These are phyloP conservation scores for Latheticus oryzae DNA, from an alignment of 2,888 invertebrate genomes.

Conservation along the genomic window DNA sequence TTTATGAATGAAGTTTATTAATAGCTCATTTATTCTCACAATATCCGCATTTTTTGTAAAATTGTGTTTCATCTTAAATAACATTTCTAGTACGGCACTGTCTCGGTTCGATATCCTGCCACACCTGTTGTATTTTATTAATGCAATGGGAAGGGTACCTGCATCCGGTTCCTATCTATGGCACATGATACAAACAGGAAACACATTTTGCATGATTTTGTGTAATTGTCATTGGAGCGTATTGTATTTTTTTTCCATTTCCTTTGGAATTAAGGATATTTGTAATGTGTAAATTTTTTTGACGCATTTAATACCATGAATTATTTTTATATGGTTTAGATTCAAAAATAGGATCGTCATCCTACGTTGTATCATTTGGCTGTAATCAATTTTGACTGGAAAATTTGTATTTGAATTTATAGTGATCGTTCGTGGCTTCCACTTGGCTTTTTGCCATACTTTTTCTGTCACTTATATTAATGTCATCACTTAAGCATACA, in stretches of 20 bases:
- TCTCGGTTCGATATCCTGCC: conserved; percentile 42
- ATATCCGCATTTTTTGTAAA: too few relatives aligned
- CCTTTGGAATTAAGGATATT: conserved; percentile 20
- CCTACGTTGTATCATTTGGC: conserved; percentile 33
- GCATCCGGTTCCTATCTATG: conserved; percentile 44
- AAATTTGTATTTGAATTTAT: conserved; percentile 38
- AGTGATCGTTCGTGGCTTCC: conserved; percentile 20
- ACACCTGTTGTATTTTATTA: conserved; percentile 46
- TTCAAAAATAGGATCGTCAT: conserved; percentile 25
- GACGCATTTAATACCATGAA: conserved; percentile 23
- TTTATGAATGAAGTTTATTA: too few relatives aligned
- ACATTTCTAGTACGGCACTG: conserved; percentile 28
- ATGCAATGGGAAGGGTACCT: conserved; percentile 46
- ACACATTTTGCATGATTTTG: conserved; percentile 38
- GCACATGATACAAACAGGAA: conserved; percentile 34
- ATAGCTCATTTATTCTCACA: too few relatives aligned
- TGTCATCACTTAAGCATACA: conserved; percentile 36
- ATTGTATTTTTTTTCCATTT: conserved; percentile 18
- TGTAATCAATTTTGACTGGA: conserved; percentile 35
- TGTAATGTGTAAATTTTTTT: conserved; percentile 9
- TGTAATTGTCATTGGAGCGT: conserved; percentile 25
- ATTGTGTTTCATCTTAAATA: too few relatives aligned
- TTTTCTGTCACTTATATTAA: conserved; percentile 27
- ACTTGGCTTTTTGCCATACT: conserved; percentile 28
- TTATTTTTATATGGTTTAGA: conserved; percentile 29